Evolutionary conservation across 2,888 invertebrate species (phyloP), one percentile per base, ranked within the genome.

Genomic region (Drosophila tripunctata): DNA sequence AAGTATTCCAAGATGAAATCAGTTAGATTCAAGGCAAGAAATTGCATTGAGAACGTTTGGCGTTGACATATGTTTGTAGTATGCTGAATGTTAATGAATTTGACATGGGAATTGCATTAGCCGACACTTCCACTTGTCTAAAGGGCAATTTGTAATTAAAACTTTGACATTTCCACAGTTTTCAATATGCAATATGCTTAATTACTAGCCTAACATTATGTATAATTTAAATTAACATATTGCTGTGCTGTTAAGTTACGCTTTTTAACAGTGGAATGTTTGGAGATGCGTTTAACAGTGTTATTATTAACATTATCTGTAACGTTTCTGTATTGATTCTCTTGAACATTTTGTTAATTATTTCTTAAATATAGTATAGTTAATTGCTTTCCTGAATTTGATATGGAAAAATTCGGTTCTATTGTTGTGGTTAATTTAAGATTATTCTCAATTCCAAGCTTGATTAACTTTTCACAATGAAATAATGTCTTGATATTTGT

Each of bases 51-150:
- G 72, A 68, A 54, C 50, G 63, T 27, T 71, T 68, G 54, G 67
- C 77, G 76, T 80, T 79, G 81, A 81, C 79, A 84, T n/a, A n/a
- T n/a, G n/a, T n/a, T n/a, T n/a, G n/a, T n/a, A n/a, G n/a, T n/a
- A n/a, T 75, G 66, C 55, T 85, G 80, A 82, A 85, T 85, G 61
- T 70, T 78, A 75, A 80, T 81, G 70, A 63, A 61, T 65, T 43
- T 24, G 21, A 67, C 38, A 67, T 70, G 54, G 22, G 60, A 54
- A 56, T 56, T 24, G 47, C 65, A 51, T 63, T 51, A 22, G 38
- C 35, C 55, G 38, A 17, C n/a, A 47, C 55, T 54, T 75, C 43
- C 66, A 75, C 61, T 78, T 70, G 56, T 48, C 30, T 38, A n/a
- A 36, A 38, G 44, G 56, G 38, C 67, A 71, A 50, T 33, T 36